Evolutionary conservation across 2,797 vertebrate genomes (phyloP), one percentile per base, ranked within the genome.

Genomic region (Mus caroli): DNA sequence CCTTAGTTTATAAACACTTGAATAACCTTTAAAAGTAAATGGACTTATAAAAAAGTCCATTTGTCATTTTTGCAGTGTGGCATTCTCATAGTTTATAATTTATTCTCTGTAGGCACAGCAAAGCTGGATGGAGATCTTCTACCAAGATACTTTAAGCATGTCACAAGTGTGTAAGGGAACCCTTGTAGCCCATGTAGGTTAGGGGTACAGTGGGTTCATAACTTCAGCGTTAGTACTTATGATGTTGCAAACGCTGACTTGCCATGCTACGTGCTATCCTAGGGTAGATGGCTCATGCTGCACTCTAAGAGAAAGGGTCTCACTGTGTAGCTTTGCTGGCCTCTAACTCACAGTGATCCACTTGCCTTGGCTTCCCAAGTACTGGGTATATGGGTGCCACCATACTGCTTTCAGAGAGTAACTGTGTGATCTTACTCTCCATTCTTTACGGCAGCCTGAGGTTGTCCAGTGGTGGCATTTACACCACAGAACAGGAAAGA

Each of bases 31-130:
- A 90, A 76, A 92, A 67, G 90, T 94, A 75, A 84, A 85, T 62
- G 90, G 73, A 28, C 52, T 26, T 93, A 88, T 84, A 92, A 14
- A 71, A 67, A 24, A 10, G 50, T 50, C 50, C 34, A 40, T 58
- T 91, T 91, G 54, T 77, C 6, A 2, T 94, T 26, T 78, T 90
- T 96, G 12, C 8, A 88, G 1, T 67, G 10, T 92, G 60, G n/a
- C 54, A 85, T 90, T 91, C 83, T 93, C 50, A 75, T 71, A 58
- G 46, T 82, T 94, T 97, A 89, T 92, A 43, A 52, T 88, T 91
- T 89, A n/a, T 89, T 67, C 88, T 52, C 92, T 77, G 46, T 94
- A 58, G 91, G 40, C n/a, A 37, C 93, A 78, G 64, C 83, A 64
- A 24, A 91, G 54, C 84, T 87, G 90, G 60, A 37, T 37, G 84